Conservation (phyloP, 2,797 vertebrate genomes). For the Sebastes miniatus region DNA sequence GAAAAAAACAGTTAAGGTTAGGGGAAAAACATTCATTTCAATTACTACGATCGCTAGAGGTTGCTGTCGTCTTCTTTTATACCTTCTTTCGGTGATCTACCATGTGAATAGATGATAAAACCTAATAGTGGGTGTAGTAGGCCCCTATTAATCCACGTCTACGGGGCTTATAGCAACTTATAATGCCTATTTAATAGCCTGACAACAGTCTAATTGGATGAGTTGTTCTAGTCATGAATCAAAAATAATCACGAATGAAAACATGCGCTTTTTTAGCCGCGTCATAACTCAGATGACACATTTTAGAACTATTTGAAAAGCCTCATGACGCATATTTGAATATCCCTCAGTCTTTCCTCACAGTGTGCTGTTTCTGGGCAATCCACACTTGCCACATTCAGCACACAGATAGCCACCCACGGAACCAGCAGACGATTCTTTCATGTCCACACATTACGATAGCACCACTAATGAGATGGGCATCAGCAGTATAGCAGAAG, state of each 20-base stretch:
- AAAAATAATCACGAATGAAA: fast-evolving
- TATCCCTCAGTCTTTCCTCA: background rate
- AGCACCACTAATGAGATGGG: slow-evolving; percentile 68
- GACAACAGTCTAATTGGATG: no score
- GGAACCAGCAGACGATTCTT: slow-evolving; percentile 34
- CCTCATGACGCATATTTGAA: background rate
- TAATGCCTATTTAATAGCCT: no score
- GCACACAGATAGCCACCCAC: slow-evolving; percentile 36
- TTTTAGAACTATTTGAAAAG: background rate
- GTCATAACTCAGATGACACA: background rate
- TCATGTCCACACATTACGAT: slow-evolving; percentile 59
- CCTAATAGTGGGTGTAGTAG: no score
- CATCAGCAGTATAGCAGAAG: slow-evolving; percentile 31
- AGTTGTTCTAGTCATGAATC: no score
- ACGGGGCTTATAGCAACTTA: no score
- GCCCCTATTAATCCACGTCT: no score
- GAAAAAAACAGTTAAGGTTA: no score
- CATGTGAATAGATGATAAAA: no score
- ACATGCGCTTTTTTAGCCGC: background rate
- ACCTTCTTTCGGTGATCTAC: no score
- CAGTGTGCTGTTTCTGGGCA: background rate
- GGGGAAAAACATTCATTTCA: no score
- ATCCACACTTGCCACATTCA: slow-evolving; percentile 18
- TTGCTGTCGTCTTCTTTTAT: no score
- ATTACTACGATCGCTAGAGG: no score